Evolutionary conservation across 1,140 invertebrate genomes (phyloP).

Genomic region (Phymastichus coffea): DNA sequence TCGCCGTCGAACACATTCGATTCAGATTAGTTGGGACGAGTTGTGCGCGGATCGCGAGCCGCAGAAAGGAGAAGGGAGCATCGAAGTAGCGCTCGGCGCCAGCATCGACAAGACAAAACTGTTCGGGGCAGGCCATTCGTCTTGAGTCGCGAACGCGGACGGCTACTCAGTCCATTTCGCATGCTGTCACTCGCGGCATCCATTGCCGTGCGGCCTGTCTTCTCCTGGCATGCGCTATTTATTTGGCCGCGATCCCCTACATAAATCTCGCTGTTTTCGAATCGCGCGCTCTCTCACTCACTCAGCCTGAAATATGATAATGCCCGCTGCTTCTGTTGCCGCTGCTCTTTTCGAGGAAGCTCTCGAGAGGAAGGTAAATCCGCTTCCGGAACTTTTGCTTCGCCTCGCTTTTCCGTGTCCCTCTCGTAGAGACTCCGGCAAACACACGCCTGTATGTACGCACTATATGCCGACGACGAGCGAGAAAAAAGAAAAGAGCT

Average conservation of each 20-base stretch:
- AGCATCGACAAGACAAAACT: not conserved
- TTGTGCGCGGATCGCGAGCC: too few species aligned
- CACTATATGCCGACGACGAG: not conserved
- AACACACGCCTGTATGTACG: not conserved
- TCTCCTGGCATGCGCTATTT: slow-evolving; percentile 1
- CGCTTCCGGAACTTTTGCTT: slow-evolving; percentile 10
- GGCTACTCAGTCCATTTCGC: slow-evolving; percentile 17
- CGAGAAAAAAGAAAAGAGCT: not conserved
- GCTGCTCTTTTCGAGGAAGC: too few species aligned
- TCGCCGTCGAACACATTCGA: slow-evolving; percentile 17
- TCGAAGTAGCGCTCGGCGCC: not conserved
- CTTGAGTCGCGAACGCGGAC: slow-evolving; percentile 3
- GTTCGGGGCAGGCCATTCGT: slow-evolving; percentile 10
- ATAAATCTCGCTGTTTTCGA: slow-evolving; percentile 26
- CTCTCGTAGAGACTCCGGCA: not conserved
- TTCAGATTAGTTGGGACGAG: slow-evolving; percentile 6
- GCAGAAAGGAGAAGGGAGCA: not conserved
- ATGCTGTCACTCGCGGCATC: slow-evolving; percentile 21
- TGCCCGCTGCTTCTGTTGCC: not conserved
- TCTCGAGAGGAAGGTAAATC: slow-evolving; percentile 2
- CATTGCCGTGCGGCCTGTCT: not conserved
- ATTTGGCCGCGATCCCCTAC: slow-evolving; percentile 12
- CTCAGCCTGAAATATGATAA: slow-evolving; percentile 14
- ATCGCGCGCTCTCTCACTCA: not conserved
- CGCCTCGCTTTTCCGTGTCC: not conserved